Evolutionary conservation across 53 echinoderm and acorn worm species (phyloP), one percentile per base, ranked within the genome.

Genomic region (Mesocentrotus franciscanus): DNA sequence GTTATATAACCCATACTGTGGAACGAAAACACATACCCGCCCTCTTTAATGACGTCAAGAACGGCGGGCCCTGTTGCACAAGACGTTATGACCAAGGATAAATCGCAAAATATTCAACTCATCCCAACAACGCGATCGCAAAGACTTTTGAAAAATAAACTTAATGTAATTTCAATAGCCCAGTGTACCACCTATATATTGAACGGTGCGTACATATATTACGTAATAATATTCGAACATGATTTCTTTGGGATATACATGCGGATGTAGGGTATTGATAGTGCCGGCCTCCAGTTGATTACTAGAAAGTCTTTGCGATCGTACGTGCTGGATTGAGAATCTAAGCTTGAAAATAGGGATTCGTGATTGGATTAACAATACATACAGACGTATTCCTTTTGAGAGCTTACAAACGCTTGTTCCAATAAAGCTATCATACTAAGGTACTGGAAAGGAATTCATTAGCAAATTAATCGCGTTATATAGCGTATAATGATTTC

Each of bases 391-490:
- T 7, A 20, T 84, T 49, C 84, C 57, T 24, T 58, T 58, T 58
- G 58, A 57, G 3, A 87, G 59, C 56, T 59, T 27, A 87, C 57
- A 87, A 57, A 10, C 29, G 87, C 29, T 87, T 29, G 58, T 57
- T 87, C 87, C 58, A 85, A 58, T 85, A n/a, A 39, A 85, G 87
- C 57, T 26, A 57, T 87, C 59, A 87, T 58, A 59, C 87, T 87
- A 58, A 57, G 59, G 27, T 58, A 9, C 11, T 16, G 11, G 27
- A 58, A 55, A 2, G 58, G 15, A 87, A 11, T 58, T 13, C 2
- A 87, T n/a, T 58, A 49, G 15, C 56, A 13, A 87, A 87, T 57
- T 87, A 87, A 87, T 87, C 29, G 58, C 27, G 29, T 87, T 87
- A 59, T n/a, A n/a, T n/a, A n/a, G n/a, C n/a, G 57, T 29, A 10